Conservation (phyloP, 2,888 invertebrate species). For the Tenthredo mesomela region DNA sequence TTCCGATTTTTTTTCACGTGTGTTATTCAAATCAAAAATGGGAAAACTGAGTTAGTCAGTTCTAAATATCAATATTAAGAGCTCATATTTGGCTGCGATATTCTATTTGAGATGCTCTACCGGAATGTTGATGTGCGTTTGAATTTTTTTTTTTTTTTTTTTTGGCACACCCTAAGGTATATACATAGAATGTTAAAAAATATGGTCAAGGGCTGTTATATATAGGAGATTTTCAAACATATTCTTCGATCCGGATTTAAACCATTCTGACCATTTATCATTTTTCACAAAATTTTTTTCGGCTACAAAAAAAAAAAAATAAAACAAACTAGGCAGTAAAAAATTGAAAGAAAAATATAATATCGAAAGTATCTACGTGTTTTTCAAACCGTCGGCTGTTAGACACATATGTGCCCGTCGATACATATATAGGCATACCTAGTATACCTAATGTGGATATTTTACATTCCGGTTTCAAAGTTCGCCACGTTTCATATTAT, state of each 20-base stretch:
- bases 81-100: no score
- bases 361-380: not conserved
- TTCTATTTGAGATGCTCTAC: no score
- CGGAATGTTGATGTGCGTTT: no score
- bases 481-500: conserved; percentile 29
- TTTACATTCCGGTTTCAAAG: conserved; percentile 13
- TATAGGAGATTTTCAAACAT: not conserved
- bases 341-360: not conserved
- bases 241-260: not conserved
- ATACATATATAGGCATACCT: not conserved
- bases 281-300: not conserved
- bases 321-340: not conserved
- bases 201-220: not conserved
- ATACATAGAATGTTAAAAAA: not conserved
- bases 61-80: no score
- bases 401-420: not conserved
- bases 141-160: no score
- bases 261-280: not conserved
- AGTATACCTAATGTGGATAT: not conserved
- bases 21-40: no score
- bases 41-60: no score
- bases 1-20: no score
- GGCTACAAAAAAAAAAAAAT: not conserved
- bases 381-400: not conserved
- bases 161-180: no score